A percentile compares a stretch with the other conserved stretches of the same genome.
Conservation (phyloP, 2,888 invertebrate species). For the Notodonta dromedarius region DNA sequence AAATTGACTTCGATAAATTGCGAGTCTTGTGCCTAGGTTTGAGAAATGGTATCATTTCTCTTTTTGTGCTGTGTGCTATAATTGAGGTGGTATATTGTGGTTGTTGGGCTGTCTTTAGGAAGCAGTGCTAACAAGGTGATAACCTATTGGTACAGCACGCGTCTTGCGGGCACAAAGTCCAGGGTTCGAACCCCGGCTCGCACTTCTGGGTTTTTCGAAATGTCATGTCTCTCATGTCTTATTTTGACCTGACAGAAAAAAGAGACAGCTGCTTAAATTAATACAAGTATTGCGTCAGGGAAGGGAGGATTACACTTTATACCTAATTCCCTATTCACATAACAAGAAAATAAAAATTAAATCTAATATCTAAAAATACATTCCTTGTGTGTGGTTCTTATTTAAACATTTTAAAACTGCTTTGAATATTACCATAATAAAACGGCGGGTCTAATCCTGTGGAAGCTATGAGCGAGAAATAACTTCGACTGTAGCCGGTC, state of each 20-base stretch:
- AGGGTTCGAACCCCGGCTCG: too few species aligned
- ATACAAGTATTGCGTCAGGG: too few species aligned
- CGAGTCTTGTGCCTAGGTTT: background rate
- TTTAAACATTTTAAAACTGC: slow-evolving; percentile 24
- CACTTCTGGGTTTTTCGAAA: too few species aligned
- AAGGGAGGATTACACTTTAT: too few species aligned
- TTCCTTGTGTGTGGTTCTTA: background rate
- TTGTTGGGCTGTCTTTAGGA: too few species aligned
- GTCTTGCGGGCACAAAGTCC: too few species aligned
- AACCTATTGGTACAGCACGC: too few species aligned
- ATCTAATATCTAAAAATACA: background rate
- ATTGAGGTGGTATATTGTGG: too few species aligned
- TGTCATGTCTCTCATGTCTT: too few species aligned
- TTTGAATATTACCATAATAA: slow-evolving; percentile 54
- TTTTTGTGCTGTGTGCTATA: background rate
- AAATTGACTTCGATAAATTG: slow-evolving; percentile 1
- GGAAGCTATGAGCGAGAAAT: slow-evolving; percentile 55
- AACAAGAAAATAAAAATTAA: background rate
- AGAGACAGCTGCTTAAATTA: too few species aligned
- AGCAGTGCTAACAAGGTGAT: too few species aligned
- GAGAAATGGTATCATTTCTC: background rate
- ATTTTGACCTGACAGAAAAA: too few species aligned
- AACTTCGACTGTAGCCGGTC: slow-evolving; percentile 54
- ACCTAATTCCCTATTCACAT: background rate
- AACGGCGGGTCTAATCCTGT: slow-evolving; percentile 51